Evolutionary conservation across 2,888 invertebrate genomes (phyloP).

Genomic region (Tachina fera): DNA sequence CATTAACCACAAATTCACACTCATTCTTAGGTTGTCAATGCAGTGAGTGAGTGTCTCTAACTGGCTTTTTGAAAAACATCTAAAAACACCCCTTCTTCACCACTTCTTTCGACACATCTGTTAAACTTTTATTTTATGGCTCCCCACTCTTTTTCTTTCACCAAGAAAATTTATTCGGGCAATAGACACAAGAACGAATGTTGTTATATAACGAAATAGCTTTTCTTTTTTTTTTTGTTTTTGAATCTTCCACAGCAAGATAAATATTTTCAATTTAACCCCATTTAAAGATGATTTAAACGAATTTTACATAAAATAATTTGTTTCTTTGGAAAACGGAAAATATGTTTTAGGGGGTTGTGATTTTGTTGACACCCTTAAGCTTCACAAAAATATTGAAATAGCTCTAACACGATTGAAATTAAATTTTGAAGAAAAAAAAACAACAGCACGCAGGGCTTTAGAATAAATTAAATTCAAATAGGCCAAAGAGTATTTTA

Average conservation of each 20-base stretch:
- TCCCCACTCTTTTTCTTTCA: neutral
- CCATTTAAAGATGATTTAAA: conserved; percentile 62
- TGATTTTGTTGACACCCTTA: conserved; percentile 47
- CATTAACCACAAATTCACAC: conserved; percentile 66
- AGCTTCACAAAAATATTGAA: neutral
- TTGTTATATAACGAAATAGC: conserved; percentile 3
- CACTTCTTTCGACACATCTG: conserved; percentile 47
- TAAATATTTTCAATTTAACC: conserved; percentile 54
- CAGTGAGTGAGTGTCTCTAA: neutral
- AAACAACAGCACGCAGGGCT: neutral
- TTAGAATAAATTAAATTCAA: conserved; percentile 37
- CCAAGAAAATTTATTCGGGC: conserved; percentile 31
- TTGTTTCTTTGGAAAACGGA: conserved; percentile 35
- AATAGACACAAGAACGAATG: conserved; percentile 35
- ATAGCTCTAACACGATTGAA: conserved; percentile 23
- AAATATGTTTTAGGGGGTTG: conserved; percentile 28
- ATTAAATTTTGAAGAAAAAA: conserved; percentile 26
- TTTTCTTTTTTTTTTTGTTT: neutral
- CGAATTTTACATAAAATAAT: conserved; percentile 52
- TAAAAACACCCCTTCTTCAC: conserved; percentile 44
- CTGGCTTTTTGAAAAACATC: neutral
- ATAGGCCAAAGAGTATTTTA: conserved; percentile 19
- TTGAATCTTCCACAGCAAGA: neutral
- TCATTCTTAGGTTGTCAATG: conserved; percentile 9
- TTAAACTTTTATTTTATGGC: conserved; percentile 19